Conservation (phyloP, 2,888 invertebrate genomes). For the Hirtodrosophila alboralis region DNA sequence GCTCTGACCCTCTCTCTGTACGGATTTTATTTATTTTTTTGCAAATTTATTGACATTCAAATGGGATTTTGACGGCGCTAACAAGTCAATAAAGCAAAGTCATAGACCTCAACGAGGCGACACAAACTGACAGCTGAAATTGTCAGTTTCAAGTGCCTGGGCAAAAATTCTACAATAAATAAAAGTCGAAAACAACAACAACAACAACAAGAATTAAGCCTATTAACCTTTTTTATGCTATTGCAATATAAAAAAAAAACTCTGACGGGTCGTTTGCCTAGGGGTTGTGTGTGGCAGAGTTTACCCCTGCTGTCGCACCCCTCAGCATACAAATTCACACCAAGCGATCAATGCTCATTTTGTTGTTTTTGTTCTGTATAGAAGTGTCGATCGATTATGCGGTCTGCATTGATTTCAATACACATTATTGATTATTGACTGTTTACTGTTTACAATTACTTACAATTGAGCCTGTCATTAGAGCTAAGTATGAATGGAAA, state of each 20-base stretch:
- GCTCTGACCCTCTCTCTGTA: conserved; percentile 19
- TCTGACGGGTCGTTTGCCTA: conserved; percentile 63
- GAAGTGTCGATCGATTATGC: conserved; percentile 69
- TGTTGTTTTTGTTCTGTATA: conserved; percentile 19
- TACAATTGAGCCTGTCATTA: conserved; percentile 50
- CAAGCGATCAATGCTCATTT: conserved; percentile 69
- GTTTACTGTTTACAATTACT: conserved; percentile 29
- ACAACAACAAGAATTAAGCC: conserved; percentile 58
- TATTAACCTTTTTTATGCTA: conserved; percentile 71
- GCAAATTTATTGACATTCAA: conserved; percentile 75
- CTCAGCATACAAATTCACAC: conserved; percentile 46
- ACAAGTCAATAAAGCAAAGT: conserved; percentile 77
- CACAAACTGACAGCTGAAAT: conserved; percentile 66
- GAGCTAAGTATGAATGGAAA: conserved; percentile 6
- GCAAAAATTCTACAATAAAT: conserved; percentile 76
- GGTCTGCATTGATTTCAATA: conserved; percentile 68
- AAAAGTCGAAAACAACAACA: conserved; percentile 39
- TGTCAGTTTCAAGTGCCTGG: conserved; percentile 77
- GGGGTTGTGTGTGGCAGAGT: conserved; percentile 51
- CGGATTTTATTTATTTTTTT: conserved; percentile 40
- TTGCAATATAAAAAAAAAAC: conserved; percentile 39
- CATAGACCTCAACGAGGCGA: conserved; percentile 52
- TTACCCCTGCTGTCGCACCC: conserved; percentile 59
- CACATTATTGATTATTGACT: conserved; percentile 56
- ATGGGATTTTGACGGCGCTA: conserved; percentile 72